Evolutionary conservation across 2,113 vertebrate species (phyloP).

Genomic region (Rhegmatorhina hoffmannsi): DNA sequence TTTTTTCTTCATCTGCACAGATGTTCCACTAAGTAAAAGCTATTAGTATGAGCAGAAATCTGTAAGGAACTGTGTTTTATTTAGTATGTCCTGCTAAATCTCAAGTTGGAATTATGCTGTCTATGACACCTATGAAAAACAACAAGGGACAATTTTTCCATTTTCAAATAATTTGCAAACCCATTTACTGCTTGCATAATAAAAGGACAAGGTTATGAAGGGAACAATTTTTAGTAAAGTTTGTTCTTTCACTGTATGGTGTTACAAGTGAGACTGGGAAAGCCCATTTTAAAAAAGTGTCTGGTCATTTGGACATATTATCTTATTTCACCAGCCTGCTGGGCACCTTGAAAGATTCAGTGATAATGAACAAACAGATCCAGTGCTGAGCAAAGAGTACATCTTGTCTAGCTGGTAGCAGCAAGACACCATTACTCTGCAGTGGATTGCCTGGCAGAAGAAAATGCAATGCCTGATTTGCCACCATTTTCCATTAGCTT

Average conservation of each 20-base stretch:
- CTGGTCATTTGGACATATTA: neutral
- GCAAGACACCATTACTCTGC: neutral
- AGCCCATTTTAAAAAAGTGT: neutral
- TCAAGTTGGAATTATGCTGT: neutral
- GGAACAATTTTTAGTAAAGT: neutral
- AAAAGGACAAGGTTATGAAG: neutral
- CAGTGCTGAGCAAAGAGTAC: neutral
- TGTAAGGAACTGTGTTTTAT: neutral
- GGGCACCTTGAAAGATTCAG: neutral
- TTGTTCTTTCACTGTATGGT: neutral
- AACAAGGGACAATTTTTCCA: neutral
- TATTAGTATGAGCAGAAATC: neutral
- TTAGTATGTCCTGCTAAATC: neutral
- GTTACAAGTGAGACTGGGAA: neutral
- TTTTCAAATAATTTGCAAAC: neutral
- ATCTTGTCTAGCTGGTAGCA: neutral
- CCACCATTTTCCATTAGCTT: neutral
- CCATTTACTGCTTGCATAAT: neutral
- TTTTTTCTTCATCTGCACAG: neutral
- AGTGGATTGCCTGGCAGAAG: neutral
- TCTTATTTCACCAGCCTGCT: neutral
- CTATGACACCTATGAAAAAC: neutral
- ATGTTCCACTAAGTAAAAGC: neutral
- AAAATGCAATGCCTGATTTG: neutral
- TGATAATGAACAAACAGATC: neutral